Percentiles rank a stretch among this genome's conserved stretches.
Conservation (phyloP, 2,888 invertebrate genomes). For the Caenorhabditis drosophilae region DNA sequence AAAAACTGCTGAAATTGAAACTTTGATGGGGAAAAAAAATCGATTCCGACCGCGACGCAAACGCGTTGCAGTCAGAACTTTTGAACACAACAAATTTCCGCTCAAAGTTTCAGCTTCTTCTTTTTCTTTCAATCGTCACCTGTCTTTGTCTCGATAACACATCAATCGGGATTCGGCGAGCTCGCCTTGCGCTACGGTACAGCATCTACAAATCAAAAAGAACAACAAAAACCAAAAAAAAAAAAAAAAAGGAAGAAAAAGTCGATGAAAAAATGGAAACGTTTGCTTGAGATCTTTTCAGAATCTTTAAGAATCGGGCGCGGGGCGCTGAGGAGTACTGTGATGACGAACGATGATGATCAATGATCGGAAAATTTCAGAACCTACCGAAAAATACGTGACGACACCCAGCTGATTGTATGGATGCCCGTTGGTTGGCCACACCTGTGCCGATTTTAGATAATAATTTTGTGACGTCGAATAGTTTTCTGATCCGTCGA, state of each 20-base stretch:
- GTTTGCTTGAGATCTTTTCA: too few species aligned
- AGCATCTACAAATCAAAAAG: constrained; percentile 46
- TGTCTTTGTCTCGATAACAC: constrained; percentile 54
- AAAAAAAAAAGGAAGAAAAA: constrained; percentile 3
- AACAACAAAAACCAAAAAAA: background rate
- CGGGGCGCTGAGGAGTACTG: too few species aligned
- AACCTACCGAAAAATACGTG: constrained; percentile 74
- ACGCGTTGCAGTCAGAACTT: background rate
- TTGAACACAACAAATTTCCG: too few species aligned
- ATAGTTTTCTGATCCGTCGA: constrained; percentile 79
- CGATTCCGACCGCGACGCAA: too few species aligned
- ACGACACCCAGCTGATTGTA: constrained; percentile 92
- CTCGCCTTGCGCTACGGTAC: constrained; percentile 52
- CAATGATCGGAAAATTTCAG: too few species aligned
- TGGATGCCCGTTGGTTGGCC: constrained; percentile 91
- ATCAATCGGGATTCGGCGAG: constrained; percentile 48
- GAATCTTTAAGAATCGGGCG: too few species aligned
- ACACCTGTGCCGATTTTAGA: constrained; percentile 87
- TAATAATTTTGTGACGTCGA: constrained; percentile 74
- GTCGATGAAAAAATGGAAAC: too few species aligned
- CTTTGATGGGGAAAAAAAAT: background rate
- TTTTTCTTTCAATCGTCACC: constrained; percentile 22
- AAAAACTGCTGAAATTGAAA: background rate
- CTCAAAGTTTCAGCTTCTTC: background rate
- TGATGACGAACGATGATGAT: too few species aligned